phyloP scores from a whole-genome alignment of 1,140 invertebrate species.

The Hyles vespertilio region DNA sequence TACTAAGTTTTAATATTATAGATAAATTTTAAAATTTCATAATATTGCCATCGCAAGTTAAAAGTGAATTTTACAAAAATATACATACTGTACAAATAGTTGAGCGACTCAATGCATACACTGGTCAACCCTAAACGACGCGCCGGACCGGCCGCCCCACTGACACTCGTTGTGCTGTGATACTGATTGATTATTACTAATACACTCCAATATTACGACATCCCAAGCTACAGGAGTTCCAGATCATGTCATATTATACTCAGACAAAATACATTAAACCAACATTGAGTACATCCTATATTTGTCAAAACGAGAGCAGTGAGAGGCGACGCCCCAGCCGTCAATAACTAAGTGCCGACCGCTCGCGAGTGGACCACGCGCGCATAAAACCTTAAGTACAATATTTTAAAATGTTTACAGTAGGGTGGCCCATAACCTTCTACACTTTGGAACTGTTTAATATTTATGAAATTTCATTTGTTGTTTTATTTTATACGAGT shows the following conservation, averaged over 20 bases:
- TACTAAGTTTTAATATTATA: conserved; percentile 63
- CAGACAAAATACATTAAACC: too few relatives aligned
- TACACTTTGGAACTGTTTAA: too few relatives aligned
- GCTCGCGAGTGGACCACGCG: neutral
- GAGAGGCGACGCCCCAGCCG: too few relatives aligned
- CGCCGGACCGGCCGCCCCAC: neutral
- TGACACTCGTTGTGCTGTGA: neutral
- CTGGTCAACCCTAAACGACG: conserved; percentile 36
- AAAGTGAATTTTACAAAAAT: conserved; percentile 72
- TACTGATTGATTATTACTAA: neutral
- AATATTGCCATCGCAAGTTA: conserved; percentile 66
- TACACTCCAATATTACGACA: too few relatives aligned
- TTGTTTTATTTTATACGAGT: too few relatives aligned
- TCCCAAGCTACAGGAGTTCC: too few relatives aligned
- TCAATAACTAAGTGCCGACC: too few relatives aligned
- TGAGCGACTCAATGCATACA: conserved; percentile 50
- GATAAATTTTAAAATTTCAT: conserved; percentile 61
- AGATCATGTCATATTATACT: too few relatives aligned
- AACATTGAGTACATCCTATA: too few relatives aligned
- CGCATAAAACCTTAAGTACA: conserved; percentile 1
- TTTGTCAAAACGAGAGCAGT: too few relatives aligned
- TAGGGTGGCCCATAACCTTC: too few relatives aligned
- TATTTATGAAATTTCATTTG: too few relatives aligned
- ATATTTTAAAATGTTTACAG: neutral
- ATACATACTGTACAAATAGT: conserved; percentile 71